Base-by-base conservation (phyloP, 2,113 vertebrate species). In the Vimba vimba region DNA sequence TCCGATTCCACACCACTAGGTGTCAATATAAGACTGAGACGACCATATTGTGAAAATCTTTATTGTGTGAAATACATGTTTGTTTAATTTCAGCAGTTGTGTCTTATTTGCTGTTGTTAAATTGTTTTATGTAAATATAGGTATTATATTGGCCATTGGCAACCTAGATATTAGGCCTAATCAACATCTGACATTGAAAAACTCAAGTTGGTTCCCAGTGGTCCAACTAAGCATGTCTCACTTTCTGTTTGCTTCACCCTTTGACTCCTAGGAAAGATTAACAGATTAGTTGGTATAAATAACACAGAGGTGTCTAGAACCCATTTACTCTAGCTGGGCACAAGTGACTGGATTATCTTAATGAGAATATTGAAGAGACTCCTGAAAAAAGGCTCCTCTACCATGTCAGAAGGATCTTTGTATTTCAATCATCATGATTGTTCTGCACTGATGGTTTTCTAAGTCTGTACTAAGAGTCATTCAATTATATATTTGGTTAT, bases 251-350 rank as follows among this genome's bases (percentile, higher is more conserved):
- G 15, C 11, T 86, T 4, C 64, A n/a, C 83, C 66, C 39, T 83
- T 85, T 79, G 39, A 45, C 80, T 85, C 62, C 64, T 76, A 68
- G 47, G 17, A 59, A 60, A 30, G 76, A 30, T 91, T 85, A 93
- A 74, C 86, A 9, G 86, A 89, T 93, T 92, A 93, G 39, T 78
- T 36, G 2, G 86, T 91, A 86, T 90, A 91, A 90, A 92, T 90
- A 92, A 89, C 89, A 82, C n/a, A 8, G 62, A 50, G 27, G 75
- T 86, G 86, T 86, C 81, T 84, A 55, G n/a, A 86, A 39, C 59
- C 47, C 12, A 74, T 83, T 86, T 84, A 59, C 25, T 57, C 68
- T 47, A 27, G 47, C 64, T 25, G 78, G 75, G 33, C 6, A 10
- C 6, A 23, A 66, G 33, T 84, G 77, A 88, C 3, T 55, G 71